Base-by-base conservation (phyloP, 2,113 vertebrate genomes). In the Bungarus multicinctus region DNA sequence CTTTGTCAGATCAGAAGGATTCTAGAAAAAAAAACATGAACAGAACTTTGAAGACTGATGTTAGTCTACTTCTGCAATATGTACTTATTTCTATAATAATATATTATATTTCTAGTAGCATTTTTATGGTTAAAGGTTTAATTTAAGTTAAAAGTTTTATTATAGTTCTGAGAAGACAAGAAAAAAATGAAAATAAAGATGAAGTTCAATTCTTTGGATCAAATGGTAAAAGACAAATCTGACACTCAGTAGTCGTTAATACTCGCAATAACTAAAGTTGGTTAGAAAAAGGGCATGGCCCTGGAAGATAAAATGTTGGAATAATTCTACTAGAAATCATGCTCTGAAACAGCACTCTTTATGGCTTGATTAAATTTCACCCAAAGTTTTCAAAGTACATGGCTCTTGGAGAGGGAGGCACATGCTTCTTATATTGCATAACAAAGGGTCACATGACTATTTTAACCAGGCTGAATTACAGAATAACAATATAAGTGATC, bases 291-390 rank as follows among this genome's bases (percentile, higher is more conserved):
- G 85, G 93, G 93, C 95, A 96, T 9, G 30, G 54, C 69, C 18
- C 12, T 54, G 8, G 91, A 92, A 94, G 95, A 93, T 89, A 95
- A 93, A 81, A 95, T 94, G 90, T 92, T 8, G 54, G 94, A 95
- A 94, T 57, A 96, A 95, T 95, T 96, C 95, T 90, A 95, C 94
- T 96, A 96, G 96, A 96, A 92, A 94, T 95, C 96, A 96, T 93
- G 90, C 92, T 90, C 27, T 93, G 93, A 94, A 96, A 53, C n/a
- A 93, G 95, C 94, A 92, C 96, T 97, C 95, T 94, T 97, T 97
- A 95, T 94, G 95, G 94, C 96, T 95, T 92, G 90, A 92, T 96
- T 94, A 97, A 95, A 94, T 97, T 95, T 94, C 94, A 94, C 94
- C 90, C 88, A 95, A 93, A 91, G 88, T 94, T 96, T 95, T 96